phyloP scores from a whole-genome alignment of 2,888 invertebrate species.

The Hanleya hanleyi region DNA sequence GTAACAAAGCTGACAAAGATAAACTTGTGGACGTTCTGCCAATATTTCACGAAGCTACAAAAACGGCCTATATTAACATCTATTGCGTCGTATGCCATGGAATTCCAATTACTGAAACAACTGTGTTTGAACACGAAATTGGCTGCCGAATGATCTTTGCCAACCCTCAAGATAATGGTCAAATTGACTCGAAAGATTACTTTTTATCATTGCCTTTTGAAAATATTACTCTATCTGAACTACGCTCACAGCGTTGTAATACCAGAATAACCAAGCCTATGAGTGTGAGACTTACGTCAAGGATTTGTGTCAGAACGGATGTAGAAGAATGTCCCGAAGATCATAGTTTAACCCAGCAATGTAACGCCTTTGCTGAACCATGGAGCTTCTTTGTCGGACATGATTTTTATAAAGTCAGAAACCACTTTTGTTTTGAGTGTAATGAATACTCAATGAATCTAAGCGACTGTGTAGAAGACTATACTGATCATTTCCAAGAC shows the following conservation, averaged over 20 bases:
- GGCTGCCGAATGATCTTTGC: too few relatives aligned
- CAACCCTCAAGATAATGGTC: too few relatives aligned
- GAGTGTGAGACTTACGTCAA: background rate
- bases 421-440: too few relatives aligned
- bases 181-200: background rate
- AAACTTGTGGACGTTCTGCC: background rate
- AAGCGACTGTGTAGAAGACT: background rate
- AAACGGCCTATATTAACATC: background rate
- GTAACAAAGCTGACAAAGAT: background rate
- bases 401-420: too few relatives aligned
- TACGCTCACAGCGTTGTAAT: background rate
- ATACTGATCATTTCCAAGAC: background rate
- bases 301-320: background rate
- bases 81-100: background rate
- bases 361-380: background rate
- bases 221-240: background rate
- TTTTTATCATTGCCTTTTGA: background rate
- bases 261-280: background rate
- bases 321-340: background rate
- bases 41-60: background rate
- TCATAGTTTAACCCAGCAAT: background rate
- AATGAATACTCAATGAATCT: background rate
- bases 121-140: background rate
- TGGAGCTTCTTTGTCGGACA: background rate
- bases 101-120: background rate